Evolutionary conservation across 2,113 vertebrate species (phyloP), one percentile per base, ranked within the genome.

Genomic region (Anseranas semipalmata): DNA sequence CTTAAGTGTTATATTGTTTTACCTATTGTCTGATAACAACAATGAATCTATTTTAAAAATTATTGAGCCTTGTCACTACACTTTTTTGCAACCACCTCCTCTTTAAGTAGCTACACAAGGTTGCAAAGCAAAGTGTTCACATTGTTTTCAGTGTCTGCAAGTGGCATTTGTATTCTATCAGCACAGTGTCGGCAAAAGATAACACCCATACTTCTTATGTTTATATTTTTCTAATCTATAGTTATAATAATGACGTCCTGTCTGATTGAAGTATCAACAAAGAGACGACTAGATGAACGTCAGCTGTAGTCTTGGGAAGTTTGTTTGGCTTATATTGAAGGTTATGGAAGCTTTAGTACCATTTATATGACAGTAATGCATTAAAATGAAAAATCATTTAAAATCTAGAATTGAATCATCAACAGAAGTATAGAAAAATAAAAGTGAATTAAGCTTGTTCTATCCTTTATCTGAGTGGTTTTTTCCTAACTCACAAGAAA

Each of bases 201-300:
- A 94, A 94, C 95, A 70, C 22, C 25, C 37, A 70, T 96, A 90
- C 58, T 86, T 81, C 92, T 90, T 62, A 50, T 93, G 87, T 90
- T 80, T 87, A 63, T 89, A 67, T 77, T 71, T 72, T 90, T 94
- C 79, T 85, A 77, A 74, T 50, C 80, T 87, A 28, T 77, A 91
- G 94, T 92, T 85, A 80, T 60, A 94, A 48, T 67, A 68, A 87
- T 68, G 90, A 95, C 71, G 84, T 93, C 65, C 79, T 92, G 43
- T 77, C 71, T 89, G 91, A 66, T 89, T 85, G 93, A 91, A 91
- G 58, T 70, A 90, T 75, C 73, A 92, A 58, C 70, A 79, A 52
- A 86, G 18, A 90, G 24, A 68, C 48, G 32, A 67, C 14, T 46
- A 60, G 73, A 92, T 68, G 52, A 62, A 68, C 65, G 18, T 84